Evolutionary conservation across 2,888 invertebrate species (phyloP).

Genomic region (Cryptus viduatorius): DNA sequence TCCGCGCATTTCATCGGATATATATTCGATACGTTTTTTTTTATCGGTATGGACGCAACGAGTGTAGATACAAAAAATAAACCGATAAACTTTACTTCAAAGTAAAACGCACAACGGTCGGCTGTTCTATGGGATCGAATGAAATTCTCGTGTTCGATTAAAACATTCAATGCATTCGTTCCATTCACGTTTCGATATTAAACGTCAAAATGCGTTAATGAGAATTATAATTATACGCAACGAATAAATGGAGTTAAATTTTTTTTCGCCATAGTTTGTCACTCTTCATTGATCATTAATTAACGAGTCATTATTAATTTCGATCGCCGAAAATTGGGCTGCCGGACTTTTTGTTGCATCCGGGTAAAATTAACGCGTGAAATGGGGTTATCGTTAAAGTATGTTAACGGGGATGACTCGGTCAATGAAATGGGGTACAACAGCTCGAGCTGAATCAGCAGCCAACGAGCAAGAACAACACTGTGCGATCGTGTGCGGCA

Average conservation of each 20-base stretch:
- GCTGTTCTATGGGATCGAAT: too few species aligned
- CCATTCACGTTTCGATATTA: neutral
- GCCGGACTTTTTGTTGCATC: neutral
- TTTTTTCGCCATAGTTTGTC: neutral
- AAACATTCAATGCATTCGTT: too few species aligned
- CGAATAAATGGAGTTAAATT: neutral
- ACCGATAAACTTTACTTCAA: too few species aligned
- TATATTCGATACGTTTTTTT: too few species aligned
- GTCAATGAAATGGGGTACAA: constrained; percentile 30
- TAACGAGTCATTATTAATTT: neutral
- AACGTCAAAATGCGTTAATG: neutral
- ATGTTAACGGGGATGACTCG: constrained; percentile 21
- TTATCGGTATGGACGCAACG: too few species aligned
- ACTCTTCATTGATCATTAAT: neutral
- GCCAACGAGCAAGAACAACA: constrained; percentile 34
- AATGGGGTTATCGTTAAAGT: constrained; percentile 18
- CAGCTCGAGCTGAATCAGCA: constrained; percentile 29
- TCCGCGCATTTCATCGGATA: too few species aligned
- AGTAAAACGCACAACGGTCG: too few species aligned
- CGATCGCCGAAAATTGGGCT: neutral
- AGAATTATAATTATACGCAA: neutral
- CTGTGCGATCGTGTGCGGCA: constrained; percentile 4
- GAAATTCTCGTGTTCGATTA: too few species aligned
- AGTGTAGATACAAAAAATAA: too few species aligned
- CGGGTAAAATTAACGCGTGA: constrained; percentile 15